Evolutionary conservation across 2,797 vertebrate genomes (phyloP), one percentile per base, ranked within the genome.

Genomic region (Passerculus sandwichensis): DNA sequence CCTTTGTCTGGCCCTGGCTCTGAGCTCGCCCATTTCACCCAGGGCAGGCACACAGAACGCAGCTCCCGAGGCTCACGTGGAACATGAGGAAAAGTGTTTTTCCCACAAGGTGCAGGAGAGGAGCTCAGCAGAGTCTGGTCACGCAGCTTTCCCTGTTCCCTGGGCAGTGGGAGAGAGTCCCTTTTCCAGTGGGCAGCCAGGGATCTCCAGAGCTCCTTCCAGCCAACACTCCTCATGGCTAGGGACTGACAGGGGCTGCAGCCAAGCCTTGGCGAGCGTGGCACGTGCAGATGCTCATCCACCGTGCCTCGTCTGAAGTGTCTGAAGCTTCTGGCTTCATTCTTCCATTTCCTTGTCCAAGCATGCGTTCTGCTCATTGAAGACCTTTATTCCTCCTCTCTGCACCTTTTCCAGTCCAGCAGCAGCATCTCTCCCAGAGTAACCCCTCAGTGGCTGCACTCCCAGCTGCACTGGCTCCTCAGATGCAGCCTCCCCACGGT

Each of bases 71-170:
- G 36, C 50, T 85, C 67, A 51, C 59, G 1, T 10, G 54, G 77
- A 87, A 12, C 36, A 4, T 0, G 1, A 73, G 60, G 64, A 20
- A 26, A 65, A n/a, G 3, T 0, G 0, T 69, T 90, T 51, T 65
- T 65, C 62, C 44, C 21, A 8, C 7, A 1, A 8, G 54, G 57
- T 3, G 5, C 65, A 38, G 82, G 48, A 4, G 18, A 22, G 85
- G 85, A 64, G 1, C 15, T 18, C 0, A 0, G n/a, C 65, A 47
- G 51, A 34, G 40, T 29, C 53, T 82, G 5, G 2, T 72, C 0
- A 0, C 56, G 82, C 25, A 40, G 75, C 48, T 91, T 76, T 85
- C 36, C 51, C 22, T 1, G 2, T 47, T 69, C 38, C 67, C 40
- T 59, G 71, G 42, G 54, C 36, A 60, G 34, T 38, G 65, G 78